phyloP scores from a whole-genome alignment of 2,113 vertebrate species.

The Glareola pratincola region DNA sequence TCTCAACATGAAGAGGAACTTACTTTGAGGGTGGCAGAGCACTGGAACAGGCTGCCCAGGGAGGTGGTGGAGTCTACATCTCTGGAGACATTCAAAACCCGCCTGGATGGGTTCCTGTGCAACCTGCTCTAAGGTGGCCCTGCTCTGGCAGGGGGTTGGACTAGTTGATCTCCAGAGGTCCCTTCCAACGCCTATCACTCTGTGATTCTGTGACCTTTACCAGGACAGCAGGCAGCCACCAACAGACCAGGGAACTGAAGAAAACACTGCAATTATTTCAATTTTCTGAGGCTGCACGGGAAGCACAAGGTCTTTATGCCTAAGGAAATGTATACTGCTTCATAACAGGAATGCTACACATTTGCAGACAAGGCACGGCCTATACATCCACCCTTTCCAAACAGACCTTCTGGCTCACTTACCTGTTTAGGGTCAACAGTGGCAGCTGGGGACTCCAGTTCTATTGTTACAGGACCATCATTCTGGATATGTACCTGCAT shows the following conservation, averaged over 20 bases:
- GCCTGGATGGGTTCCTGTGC: no score
- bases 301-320: not conserved
- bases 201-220: not conserved
- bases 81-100: no score
- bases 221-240: not conserved
- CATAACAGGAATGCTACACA: not conserved
- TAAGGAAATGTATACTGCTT: not conserved
- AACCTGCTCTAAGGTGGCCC: no score
- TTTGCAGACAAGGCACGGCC: not conserved
- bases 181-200: no score
- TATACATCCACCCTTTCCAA: not conserved
- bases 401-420: not conserved
- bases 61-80: no score
- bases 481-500: constrained; percentile 98
- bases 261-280: not conserved
- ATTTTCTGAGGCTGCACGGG: not conserved
- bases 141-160: no score
- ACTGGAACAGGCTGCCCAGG: no score
- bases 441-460: constrained; percentile 84
- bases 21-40: no score
- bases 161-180: no score
- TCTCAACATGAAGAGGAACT: no score
- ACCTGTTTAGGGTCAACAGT: constrained; percentile 88
- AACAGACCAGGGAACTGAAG: not conserved
- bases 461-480: constrained; percentile 93